Base-by-base conservation (phyloP, 1,140 invertebrate genomes). In the Oscheius sp. region DNA sequence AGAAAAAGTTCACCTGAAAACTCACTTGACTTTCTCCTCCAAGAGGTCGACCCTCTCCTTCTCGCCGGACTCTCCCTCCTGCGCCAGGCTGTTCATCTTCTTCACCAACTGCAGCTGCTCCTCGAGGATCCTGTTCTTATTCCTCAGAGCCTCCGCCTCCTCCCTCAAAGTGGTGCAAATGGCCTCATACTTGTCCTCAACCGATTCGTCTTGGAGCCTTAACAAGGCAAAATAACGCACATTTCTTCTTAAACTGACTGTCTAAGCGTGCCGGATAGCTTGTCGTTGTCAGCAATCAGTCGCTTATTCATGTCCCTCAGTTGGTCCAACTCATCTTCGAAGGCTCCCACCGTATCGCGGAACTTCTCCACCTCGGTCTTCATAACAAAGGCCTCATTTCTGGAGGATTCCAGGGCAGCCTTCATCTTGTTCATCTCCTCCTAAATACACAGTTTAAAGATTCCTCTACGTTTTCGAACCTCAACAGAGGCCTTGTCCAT, bases 311-410 rank as follows among this genome's bases (percentile, higher is more conserved):
- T 31, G 18, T 31, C 72, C 38, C 72, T 32, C 28, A 74, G 36
- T 52, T 59, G 34, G 29, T 67, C 55, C 29, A 74, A 38, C n/a
- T 74, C 72, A 15, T 35, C 61, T 26, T 74, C 72, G 26, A 74
- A 69, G 18, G 36, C 42, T n/a, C 36, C 72, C 20, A 74, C 65
- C 0, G 72, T 42, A 35, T 32, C 64, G 15, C 65, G 64, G 65
- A 74, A 74, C 26, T 52, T 34, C 49, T 67, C 68, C 7, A 74
- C 65, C 46, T 74, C 72, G 0, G 13, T 29, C 38, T 64, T 36
- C 26, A 74, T 36, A 18, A 23, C 20, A 29, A 58, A 49, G 1
- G 64, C 29, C 3, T 74, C 72, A 4, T 10, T 13, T 45, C 35
- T 55, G 3, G 72, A 66, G 10, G 32, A 23, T 3, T 74, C 72